Evolutionary conservation across 2,888 invertebrate species (phyloP).

Genomic region (Apotomis betuletana): DNA sequence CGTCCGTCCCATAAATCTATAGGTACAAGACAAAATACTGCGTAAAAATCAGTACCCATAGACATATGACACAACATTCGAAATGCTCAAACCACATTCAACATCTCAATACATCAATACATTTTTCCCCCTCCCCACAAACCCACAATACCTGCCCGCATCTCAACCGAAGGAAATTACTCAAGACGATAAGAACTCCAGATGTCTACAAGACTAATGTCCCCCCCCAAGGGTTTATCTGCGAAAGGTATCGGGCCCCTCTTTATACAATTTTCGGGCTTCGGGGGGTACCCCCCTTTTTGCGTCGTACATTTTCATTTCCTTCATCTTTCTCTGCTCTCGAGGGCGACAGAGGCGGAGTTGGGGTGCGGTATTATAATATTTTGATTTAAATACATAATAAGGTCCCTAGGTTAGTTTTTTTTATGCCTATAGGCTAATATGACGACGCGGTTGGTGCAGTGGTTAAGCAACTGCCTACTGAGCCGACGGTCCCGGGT

Average conservation of each 20-base stretch:
- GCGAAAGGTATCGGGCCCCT: conserved; percentile 79
- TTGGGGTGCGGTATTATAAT: conserved; percentile 44
- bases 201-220: conserved; percentile 78
- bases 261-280: conserved; percentile 82
- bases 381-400: neutral
- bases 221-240: conserved; percentile 65
- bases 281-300: conserved; percentile 70
- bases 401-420: neutral
- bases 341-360: conserved; percentile 64
- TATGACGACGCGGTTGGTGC: no score
- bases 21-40: no score
- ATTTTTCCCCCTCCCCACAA: neutral
- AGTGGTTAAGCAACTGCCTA: no score
- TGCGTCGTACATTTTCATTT: conserved; percentile 84
- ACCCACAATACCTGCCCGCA: conserved; percentile 53
- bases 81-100: no score
- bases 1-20: no score
- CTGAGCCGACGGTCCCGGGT: no score
- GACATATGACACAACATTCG: no score
- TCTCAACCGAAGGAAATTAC: conserved; percentile 71
- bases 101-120: no score
- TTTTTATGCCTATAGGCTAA: no score
- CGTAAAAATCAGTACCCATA: no score
- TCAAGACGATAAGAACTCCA: conserved; percentile 74
- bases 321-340: conserved; percentile 83